Evolutionary conservation across 1,140 invertebrate species (phyloP).

Genomic region (Drosophila ambigua): DNA sequence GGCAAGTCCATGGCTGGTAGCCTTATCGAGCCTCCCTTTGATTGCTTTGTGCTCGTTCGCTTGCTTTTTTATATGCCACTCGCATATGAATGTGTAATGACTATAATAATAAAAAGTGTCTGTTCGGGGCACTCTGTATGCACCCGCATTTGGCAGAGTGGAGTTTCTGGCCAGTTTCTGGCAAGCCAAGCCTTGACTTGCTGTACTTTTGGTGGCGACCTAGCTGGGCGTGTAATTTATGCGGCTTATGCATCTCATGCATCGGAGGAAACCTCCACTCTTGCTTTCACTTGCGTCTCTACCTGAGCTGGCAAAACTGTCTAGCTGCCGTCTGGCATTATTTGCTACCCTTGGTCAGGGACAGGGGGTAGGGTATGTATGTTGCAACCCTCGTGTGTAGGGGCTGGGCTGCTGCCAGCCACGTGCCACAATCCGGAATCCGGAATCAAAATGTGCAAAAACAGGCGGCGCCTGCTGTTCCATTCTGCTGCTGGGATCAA

Average conservation of each 20-base stretch:
- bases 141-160: conserved; percentile 41
- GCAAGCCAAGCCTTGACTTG: conserved; percentile 32
- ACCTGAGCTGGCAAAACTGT: conserved; percentile 50
- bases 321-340: conserved; percentile 51
- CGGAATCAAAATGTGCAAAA: conserved; percentile 79
- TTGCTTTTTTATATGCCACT: conserved; percentile 17
- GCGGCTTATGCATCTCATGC: conserved; percentile 46
- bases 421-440: conserved; percentile 69
- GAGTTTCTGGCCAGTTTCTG: conserved; percentile 25
- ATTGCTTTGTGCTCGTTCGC: conserved; percentile 31
- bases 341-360: conserved; percentile 53
- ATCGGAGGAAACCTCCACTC: conserved; percentile 28
- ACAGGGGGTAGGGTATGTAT: background rate
- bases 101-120: conserved; percentile 52
- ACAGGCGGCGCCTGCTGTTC: conserved; percentile 78
- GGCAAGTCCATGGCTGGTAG: conserved; percentile 14
- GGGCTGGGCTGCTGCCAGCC: conserved; percentile 50
- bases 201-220: conserved; percentile 31
- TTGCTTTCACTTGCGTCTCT: conserved; percentile 49
- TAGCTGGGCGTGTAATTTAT: conserved; percentile 68
- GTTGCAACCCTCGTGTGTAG: conserved; percentile 45
- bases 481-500: conserved; percentile 46
- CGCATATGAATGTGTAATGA: conserved; percentile 44
- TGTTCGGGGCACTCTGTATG: conserved; percentile 49
- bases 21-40: conserved; percentile 54